Percentiles rank a stretch among this genome's conserved stretches.
Conservation (phyloP, 2,113 vertebrate genomes). For the Prunella himalayana region DNA sequence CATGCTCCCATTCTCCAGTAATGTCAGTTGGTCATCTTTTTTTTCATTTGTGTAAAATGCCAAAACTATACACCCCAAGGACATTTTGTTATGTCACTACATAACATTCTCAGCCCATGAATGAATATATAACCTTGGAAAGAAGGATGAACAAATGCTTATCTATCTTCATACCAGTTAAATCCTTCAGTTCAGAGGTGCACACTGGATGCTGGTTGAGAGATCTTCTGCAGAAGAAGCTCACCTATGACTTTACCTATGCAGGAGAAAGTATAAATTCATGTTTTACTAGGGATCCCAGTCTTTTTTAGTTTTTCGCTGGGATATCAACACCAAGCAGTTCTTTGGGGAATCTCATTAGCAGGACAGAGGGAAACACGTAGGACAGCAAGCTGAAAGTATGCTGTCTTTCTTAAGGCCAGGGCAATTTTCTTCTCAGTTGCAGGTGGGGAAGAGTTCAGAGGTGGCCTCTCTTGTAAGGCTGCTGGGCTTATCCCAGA, state of each 20-base stretch:
- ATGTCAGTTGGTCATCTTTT: background rate
- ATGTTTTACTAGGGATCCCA: background rate
- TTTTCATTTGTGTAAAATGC: background rate
- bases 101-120: background rate
- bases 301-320: background rate
- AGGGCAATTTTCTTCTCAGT: background rate
- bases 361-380: background rate
- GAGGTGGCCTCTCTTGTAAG: conserved; percentile 14
- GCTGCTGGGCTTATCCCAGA: conserved; percentile 14
- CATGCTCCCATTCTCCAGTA: background rate
- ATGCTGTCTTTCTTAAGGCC: background rate
- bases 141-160: background rate
- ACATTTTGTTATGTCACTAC: background rate
- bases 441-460: conserved; percentile 16
- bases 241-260: background rate
- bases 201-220: background rate
- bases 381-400: background rate
- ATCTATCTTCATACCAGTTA: background rate
- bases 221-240: background rate
- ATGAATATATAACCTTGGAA: background rate
- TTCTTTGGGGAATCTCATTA: background rate
- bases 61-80: background rate
- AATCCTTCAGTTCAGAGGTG: background rate
- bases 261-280: background rate
- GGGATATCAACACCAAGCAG: background rate